Conservation (phyloP, 2,113 vertebrate genomes). For the Cynoglossus semilaevis region DNA sequence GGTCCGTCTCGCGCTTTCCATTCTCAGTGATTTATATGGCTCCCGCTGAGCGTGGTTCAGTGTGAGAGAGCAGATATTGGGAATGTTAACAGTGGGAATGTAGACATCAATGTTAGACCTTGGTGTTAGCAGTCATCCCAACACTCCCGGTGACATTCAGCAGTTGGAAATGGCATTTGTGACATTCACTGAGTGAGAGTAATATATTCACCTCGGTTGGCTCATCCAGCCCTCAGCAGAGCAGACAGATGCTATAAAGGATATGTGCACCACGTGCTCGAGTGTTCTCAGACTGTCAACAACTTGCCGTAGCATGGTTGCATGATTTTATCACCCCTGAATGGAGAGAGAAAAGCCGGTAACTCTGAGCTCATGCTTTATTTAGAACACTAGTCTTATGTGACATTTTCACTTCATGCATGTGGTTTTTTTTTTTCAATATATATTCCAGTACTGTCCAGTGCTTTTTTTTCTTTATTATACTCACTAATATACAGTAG, state of each 20-base stretch:
- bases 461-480: conserved; percentile 8
- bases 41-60: conserved; percentile 13
- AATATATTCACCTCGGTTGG: conserved; percentile 61
- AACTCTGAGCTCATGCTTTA: conserved; percentile 25
- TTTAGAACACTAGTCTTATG: conserved; percentile 23
- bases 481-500: conserved; percentile 7
- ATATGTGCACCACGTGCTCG: conserved; percentile 31
- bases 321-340: conserved; percentile 38
- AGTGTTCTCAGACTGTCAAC: conserved; percentile 54
- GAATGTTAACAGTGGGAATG: conserved; percentile 39
- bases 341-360: conserved; percentile 28
- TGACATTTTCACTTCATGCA: background rate
- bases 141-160: conserved; percentile 62
- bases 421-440: background rate
- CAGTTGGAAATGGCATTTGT: conserved; percentile 61
- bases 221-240: conserved; percentile 50
- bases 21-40: conserved; percentile 29
- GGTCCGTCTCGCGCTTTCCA: conserved; percentile 1
- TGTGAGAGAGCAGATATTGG: conserved; percentile 18
- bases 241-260: conserved; percentile 53
- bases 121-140: conserved; percentile 47
- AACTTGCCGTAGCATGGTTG: conserved; percentile 31
- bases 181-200: conserved; percentile 65
- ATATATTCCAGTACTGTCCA: conserved; percentile 10
- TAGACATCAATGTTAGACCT: conserved; percentile 41